Evolutionary conservation across 2,797 vertebrate species (phyloP), one percentile per base, ranked within the genome.

Genomic region (Anniella stebbinsi): DNA sequence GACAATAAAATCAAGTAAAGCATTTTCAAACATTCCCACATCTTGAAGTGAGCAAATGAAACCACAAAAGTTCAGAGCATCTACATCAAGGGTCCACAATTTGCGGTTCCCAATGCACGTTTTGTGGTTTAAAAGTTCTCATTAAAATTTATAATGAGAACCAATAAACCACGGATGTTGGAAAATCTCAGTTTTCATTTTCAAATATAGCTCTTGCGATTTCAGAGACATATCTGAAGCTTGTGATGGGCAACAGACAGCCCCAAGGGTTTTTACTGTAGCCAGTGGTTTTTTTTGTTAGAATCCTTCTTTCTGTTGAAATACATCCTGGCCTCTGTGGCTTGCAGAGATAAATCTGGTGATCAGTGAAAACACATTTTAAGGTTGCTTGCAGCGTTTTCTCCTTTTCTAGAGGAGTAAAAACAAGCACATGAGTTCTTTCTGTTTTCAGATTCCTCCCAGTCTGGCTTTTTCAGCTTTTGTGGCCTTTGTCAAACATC

Each of bases 1-100:
- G 87, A 87, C 51, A 94, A 93, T 91, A 94, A 96, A 95, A 93
- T 92, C 88, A 96, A 94, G 70, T 91, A 94, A 95, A 88, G 89
- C 21, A 95, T 83, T 96, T 94, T n/a, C 30, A 95, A 80, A 38
- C 36, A 77, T 93, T 88, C 91, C 0, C 63, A 33, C 75, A 88
- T 92, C 89, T 93, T 89, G 93, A 94, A 94, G 77, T 0, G 1
- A 93, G 87, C 63, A 95, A 93, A 93, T 92, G 94, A 94, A 95
- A 89, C 60, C 92, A 86, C 86, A 95, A 91, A 93, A 51, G 48
- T 69, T 30, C 60, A 87, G 2, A 86, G 41, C 21, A 28, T 80
- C 21, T n/a, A n/a, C 41, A 87, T 54, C 63, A 70, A 54, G 76
- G 4, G 41, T 30, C 8, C 23, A 21, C 45, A 54, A 54, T 10